Evolutionary conservation across 2,113 vertebrate genomes (phyloP), one percentile per base, ranked within the genome.

Genomic region (Gavia stellata): DNA sequence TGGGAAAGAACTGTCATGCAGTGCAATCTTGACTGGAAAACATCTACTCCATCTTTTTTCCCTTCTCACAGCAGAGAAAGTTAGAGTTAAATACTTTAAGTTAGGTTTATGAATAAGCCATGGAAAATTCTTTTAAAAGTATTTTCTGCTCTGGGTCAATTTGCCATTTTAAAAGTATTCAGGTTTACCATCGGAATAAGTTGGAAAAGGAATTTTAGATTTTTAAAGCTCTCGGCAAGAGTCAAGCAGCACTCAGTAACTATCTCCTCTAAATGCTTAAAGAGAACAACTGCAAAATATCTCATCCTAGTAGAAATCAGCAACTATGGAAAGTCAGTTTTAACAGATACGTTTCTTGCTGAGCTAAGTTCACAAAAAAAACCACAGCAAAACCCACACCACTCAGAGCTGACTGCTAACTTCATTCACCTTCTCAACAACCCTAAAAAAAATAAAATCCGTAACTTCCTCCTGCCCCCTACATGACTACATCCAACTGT

Each of bases 361-460:
- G 29, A 55, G 9, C 7, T 55, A 33, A 50, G 12, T 67, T 67
- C 15, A 77, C 6, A 40, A 75, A 62, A 42, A 79, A 45, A 3
- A 0, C n/a, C n/a, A n/a, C 12, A 56, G 47, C 14, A 75, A 63
- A 72, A 68, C 1, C 3, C 36, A 72, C 24, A 71, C 10, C 42
- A 74, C 23, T 61, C 18, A 66, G 23, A 81, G 26, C 10, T 67
- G 52, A 61, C 34, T 55, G 25, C 1, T 36, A 67, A 34, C 12
- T 72, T 49, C 36, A 62, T 17, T 78, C 47, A 87, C 19, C 2
- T 58, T 52, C 55, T 53, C 45, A 70, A 44, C 44, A 63, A 47
- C 0, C 1, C 7, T 45, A 50, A 66, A 29, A 63, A 77, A 87
- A 49, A n/a, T n/a, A n/a, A n/a, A n/a, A n/a, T n/a, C 14, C 2